Evolutionary conservation across 1,140 invertebrate species (phyloP), one percentile per base, ranked within the genome.

Genomic region (Drosophila neocordata): DNA sequence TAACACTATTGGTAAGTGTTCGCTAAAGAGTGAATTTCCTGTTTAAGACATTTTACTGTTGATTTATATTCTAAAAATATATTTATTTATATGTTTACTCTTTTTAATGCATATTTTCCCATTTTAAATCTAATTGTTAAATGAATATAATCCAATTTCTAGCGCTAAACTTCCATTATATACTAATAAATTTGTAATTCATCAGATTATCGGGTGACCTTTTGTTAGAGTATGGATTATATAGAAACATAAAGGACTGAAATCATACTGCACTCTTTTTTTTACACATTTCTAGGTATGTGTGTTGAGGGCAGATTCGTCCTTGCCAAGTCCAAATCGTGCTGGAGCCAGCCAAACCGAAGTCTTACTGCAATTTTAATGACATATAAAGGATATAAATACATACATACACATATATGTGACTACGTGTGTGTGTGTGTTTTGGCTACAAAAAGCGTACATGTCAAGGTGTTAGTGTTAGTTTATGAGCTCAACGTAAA

Each of bases 401-500:
- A 9, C 15, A 44, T 44, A 44, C 64, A 48, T 65, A 37, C 15
- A 13, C 38, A 12, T 58, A 55, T 62, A 37, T 73, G 53, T 44
- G 48, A 41, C 20, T 37, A 34, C 37, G 57, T 41, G 58, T 65
- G 70, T 58, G 61, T 58, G 68, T 63, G 60, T 75, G 66, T 38
- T 65, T 75, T 72, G 71, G 78, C 78, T 79, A 79, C 78, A 87
- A 87, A 88, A 83, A 88, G 72, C 62, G 83, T 76, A 83, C 83
- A 79, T 87, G 83, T 88, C 83, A 88, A 88, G 83, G 83, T 87
- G 83, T 83, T 88, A 78, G 83, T 87, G 83, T 89, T 87, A 88
- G 83, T 87, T 87, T 87, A 87, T 87, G 83, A 87, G 83, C 83
- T 83, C 84, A 88, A 89, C 83, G 79, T 88, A 76, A 88, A 88